A percentile compares a stretch with the other conserved stretches of the same genome.
phyloP scores from a whole-genome alignment of 2,113 vertebrate genomes.

The Onychostruthus taczanowskii region DNA sequence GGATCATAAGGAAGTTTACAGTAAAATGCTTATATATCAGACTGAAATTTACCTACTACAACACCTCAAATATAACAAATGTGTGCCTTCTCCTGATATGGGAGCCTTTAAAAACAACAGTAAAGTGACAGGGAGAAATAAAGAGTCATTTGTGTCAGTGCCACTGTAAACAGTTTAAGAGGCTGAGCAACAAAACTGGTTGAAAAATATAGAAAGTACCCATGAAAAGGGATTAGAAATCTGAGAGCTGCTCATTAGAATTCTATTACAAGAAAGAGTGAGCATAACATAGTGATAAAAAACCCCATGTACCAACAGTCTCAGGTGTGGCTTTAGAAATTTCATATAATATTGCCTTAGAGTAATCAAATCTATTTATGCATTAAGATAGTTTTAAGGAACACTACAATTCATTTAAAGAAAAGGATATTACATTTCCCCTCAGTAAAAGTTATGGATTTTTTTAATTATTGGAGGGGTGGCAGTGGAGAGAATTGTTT shows the following conservation, averaged over 20 bases:
- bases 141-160: rapidly evolving
- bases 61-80: not conserved
- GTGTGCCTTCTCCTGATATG: not conserved
- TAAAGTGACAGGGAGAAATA: not conserved
- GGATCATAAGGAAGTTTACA: not conserved
- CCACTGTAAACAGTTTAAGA: not conserved
- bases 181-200: not conserved
- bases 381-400: not conserved
- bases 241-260: not conserved
- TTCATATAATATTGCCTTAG: not conserved
- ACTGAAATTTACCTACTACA: not conserved
- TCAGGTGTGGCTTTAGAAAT: not conserved
- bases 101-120: not conserved
- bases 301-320: not conserved
- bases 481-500: not conserved
- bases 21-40: not conserved
- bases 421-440: not conserved
- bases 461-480: not conserved
- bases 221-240: not conserved
- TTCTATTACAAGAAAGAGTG: not conserved
- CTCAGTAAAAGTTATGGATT: not conserved
- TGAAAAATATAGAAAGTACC: not conserved
- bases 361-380: not conserved
- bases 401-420: not conserved
- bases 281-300: not conserved